Base-by-base conservation (phyloP, 1,140 invertebrate genomes). In the Heliconius himera region DNA sequence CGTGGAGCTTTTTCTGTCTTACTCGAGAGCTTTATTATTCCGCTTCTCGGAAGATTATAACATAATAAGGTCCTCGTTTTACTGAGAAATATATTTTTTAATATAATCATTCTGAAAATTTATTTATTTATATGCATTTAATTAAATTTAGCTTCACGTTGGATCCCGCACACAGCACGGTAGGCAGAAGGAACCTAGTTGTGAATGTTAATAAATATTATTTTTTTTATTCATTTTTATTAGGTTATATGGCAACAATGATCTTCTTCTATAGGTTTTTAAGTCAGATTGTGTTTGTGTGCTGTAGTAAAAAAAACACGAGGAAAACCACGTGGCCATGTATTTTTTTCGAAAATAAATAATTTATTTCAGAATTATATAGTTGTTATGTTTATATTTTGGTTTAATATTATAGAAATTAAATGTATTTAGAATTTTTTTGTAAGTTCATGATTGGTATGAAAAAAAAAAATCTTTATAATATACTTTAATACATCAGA, bases 1-100 rank as follows among this genome's bases (percentile, higher is more conserved):
- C 73, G 66, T 60, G 18, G 26, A 36, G 60, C 60, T 74, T 74
- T 56, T 81, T 77, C 41, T 70, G 72, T 38, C 72, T 73, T 20
- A n/a, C 22, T 49, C 72, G 72, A 22, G 71, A 22, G 72, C 72
- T 46, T 38, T 73, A 73, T 73, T 73, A 46, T 66, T 66, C 26
- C 60, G 22, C 60, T 29, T 66, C 60, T 26, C 4, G 60, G 22
- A 66, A 66, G 22, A 66, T 66, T 26, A 66, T 66, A 66, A 66
- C 60, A 66, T 66, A 66, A 66, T 66, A 66, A 66, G n/a, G 60
- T 66, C 22, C 60, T 66, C 13, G n/a, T 29, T 66, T 66, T 66
- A 29, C 60, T 26, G 26, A 16, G 26, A 26, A 66, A 13, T 22
- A 66, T 26, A 66, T 26, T 3, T 26, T 26, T 66, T 66, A 29